These are phyloP conservation scores for Palaemon carinicauda DNA, from an alignment of 1,140 invertebrate genomes.

Conservation along the genomic window DNA sequence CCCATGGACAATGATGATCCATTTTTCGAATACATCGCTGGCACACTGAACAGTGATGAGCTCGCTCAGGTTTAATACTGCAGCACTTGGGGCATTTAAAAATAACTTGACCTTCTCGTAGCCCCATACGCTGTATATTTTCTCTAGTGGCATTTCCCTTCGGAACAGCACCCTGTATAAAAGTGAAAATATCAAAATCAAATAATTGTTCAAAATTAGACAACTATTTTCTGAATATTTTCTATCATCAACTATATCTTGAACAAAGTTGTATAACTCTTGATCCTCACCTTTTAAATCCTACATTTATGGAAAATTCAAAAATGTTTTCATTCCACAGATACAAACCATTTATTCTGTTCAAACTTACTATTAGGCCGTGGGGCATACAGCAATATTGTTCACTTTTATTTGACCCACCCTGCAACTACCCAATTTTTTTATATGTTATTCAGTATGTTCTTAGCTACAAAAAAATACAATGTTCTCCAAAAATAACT, in stretches of 20 bases:
- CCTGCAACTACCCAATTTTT: too few species aligned
- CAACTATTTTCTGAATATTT: neutral
- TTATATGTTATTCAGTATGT: too few species aligned
- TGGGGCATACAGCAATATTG: too few species aligned
- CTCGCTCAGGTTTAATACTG: constrained; percentile 97
- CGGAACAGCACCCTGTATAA: constrained; percentile 83
- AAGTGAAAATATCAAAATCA: neutral
- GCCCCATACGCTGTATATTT: constrained; percentile 94
- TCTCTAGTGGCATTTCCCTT: constrained; percentile 99
- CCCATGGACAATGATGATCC: constrained; percentile 99
- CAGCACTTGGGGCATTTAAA: constrained; percentile 99
- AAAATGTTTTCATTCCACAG: too few species aligned
- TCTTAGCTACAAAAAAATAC: too few species aligned
- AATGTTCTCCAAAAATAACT: too few species aligned
- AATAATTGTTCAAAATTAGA: neutral
- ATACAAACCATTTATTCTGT: too few species aligned
- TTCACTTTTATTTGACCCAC: too few species aligned
- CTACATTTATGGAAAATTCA: too few species aligned
- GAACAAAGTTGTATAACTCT: too few species aligned
- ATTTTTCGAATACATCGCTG: constrained; percentile 97
- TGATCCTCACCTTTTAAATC: too few species aligned
- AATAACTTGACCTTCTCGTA: constrained; percentile 90
- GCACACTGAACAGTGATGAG: constrained; percentile 98
- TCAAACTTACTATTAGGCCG: too few species aligned
- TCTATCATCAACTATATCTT: neutral